Evolutionary conservation across 2,888 invertebrate species (phyloP).

Genomic region (Acanthosepion esculentum): DNA sequence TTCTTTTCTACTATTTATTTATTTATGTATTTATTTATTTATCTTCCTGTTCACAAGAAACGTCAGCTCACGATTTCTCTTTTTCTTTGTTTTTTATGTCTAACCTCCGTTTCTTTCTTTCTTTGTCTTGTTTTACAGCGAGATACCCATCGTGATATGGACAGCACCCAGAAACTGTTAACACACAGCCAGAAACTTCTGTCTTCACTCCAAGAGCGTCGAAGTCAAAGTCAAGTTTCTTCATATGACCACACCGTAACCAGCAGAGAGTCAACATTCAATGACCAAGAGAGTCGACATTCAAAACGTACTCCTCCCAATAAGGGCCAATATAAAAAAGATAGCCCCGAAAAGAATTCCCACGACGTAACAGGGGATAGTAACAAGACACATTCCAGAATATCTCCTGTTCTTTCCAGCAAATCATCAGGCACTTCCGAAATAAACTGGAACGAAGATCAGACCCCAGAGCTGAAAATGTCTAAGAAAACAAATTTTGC

Average conservation of each 20-base stretch:
- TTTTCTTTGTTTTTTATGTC: too few species aligned
- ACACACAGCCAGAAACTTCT: neutral
- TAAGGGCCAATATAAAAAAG: neutral
- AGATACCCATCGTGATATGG: neutral
- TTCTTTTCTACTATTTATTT: too few species aligned
- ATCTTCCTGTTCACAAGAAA: too few species aligned
- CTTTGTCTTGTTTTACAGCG: neutral
- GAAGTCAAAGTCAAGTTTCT: too few species aligned
- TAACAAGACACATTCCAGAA: neutral
- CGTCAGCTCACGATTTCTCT: too few species aligned
- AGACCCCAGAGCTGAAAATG: neutral
- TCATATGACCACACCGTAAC: neutral
- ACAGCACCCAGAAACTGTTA: neutral
- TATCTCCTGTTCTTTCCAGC: neutral
- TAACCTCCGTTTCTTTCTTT: too few species aligned
- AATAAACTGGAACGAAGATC: neutral
- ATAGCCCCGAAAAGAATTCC: neutral
- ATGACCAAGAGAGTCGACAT: neutral
- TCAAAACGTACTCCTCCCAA: neutral
- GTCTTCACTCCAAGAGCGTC: neutral
- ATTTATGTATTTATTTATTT: too few species aligned
- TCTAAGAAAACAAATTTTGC: neutral
- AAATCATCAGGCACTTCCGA: neutral
- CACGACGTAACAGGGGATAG: neutral
- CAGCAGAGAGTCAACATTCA: neutral